Percentiles rank a stretch among this genome's conserved stretches.
Conservation (phyloP, 2,797 vertebrate genomes). For the Hipposideros larvatus region DNA sequence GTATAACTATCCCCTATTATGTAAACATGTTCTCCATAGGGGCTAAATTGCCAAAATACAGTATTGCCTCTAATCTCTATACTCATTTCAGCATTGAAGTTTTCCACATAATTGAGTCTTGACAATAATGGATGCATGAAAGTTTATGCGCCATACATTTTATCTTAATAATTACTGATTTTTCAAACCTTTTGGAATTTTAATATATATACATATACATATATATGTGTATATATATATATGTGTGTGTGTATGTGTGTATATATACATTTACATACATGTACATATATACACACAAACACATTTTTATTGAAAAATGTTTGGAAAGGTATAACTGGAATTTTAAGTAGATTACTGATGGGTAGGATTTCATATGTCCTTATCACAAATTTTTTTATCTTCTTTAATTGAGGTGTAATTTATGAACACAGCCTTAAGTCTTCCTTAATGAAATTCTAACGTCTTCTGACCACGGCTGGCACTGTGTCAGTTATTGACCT, state of each 20-base stretch:
- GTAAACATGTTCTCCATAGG: neutral
- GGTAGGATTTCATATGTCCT: neutral
- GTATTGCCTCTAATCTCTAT: neutral
- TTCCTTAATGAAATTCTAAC: neutral
- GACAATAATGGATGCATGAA: neutral
- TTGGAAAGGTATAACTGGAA: neutral
- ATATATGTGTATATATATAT: neutral
- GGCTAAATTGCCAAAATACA: neutral
- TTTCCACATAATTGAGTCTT: neutral
- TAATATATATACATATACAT: neutral
- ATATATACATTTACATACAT: neutral
- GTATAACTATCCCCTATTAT: neutral
- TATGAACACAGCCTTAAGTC: neutral
- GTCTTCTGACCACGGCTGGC: neutral
- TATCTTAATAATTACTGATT: neutral
- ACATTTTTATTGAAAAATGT: neutral
- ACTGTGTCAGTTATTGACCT: neutral
- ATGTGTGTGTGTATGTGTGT: too few relatives aligned
- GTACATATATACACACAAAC: neutral
- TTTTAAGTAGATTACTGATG: neutral
- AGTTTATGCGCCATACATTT: neutral
- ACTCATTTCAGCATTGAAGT: neutral
- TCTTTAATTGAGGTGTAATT: neutral
- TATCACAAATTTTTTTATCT: neutral
- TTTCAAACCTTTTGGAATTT: neutral